These are phyloP conservation scores for Neodiprion pinetum DNA, from an alignment of 1,140 invertebrate species.

Conservation along the genomic window DNA sequence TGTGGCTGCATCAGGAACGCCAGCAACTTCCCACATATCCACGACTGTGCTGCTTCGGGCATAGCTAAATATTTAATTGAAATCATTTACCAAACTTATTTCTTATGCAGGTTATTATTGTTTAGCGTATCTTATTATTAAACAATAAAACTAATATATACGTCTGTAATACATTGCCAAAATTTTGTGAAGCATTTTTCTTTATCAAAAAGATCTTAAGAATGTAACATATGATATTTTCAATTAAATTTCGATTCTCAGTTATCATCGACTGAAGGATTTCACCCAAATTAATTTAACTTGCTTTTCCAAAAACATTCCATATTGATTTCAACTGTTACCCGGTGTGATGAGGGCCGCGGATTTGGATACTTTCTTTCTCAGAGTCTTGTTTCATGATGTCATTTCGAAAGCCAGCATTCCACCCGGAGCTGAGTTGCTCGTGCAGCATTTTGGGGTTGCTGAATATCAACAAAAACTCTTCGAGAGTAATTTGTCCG, in stretches of 20 bases:
- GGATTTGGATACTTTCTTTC: conserved; percentile 38
- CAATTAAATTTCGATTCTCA: no score
- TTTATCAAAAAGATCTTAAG: not conserved
- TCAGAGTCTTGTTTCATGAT: conserved; percentile 38
- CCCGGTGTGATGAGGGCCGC: conserved; percentile 42
- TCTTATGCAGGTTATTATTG: not conserved
- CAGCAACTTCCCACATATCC: conserved; percentile 77
- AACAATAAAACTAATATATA: not conserved
- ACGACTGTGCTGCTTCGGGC: conserved; percentile 61
- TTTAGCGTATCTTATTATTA: not conserved
- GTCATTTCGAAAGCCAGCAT: conserved; percentile 34
- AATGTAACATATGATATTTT: no score
- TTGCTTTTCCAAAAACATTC: conserved; percentile 35
- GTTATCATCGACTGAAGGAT: no score
- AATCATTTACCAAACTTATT: not conserved
- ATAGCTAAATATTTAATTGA: conserved; percentile 44
- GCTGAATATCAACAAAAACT: conserved; percentile 71
- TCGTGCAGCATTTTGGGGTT: conserved; percentile 58
- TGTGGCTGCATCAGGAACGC: conserved; percentile 67
- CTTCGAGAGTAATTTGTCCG: conserved; percentile 72
- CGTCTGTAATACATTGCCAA: not conserved
- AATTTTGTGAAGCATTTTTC: conserved; percentile 12
- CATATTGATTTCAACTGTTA: conserved; percentile 24
- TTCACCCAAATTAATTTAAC: no score
- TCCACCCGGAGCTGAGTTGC: conserved; percentile 46